Evolutionary conservation across 2,113 vertebrate genomes (phyloP).

Genomic region (Alligator mississippiensis): DNA sequence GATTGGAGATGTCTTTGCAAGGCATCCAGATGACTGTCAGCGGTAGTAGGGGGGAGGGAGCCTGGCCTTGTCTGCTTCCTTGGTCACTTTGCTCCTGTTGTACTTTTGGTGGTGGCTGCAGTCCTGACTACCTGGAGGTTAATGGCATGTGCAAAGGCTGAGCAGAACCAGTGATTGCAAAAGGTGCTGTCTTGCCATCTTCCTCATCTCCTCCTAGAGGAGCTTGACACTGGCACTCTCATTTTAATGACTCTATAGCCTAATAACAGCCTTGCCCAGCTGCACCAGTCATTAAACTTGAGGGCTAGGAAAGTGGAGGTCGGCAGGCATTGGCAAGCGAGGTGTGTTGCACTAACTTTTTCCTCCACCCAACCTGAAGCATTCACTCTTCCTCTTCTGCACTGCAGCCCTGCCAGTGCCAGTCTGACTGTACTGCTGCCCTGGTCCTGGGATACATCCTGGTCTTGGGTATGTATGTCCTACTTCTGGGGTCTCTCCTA

Average conservation of each 20-base stretch:
- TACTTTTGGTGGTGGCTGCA: rapidly evolving
- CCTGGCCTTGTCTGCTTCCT: rapidly evolving
- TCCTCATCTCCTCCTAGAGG: too few species aligned
- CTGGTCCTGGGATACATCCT: neutral
- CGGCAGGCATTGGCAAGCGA: too few species aligned
- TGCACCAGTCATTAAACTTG: too few species aligned
- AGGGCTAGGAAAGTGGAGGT: too few species aligned
- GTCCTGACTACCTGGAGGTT: neutral
- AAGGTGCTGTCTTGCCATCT: too few species aligned
- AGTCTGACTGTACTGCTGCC: neutral
- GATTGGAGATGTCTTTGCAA: rapidly evolving
- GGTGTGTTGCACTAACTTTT: too few species aligned
- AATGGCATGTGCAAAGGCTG: rapidly evolving
- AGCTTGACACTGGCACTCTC: too few species aligned
- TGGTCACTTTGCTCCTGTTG: rapidly evolving
- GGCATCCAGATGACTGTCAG: neutral
- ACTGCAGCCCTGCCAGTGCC: neutral
- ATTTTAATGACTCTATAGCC: too few species aligned
- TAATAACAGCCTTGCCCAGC: too few species aligned
- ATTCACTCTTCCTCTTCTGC: neutral
- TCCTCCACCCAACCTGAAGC: too few species aligned
- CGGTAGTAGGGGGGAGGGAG: rapidly evolving
- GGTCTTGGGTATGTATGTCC: too few species aligned
- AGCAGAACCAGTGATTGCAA: neutral
- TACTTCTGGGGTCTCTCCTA: too few species aligned